Base-by-base conservation (phyloP, 1,140 invertebrate species). In the Diplogasteroides magnus region DNA sequence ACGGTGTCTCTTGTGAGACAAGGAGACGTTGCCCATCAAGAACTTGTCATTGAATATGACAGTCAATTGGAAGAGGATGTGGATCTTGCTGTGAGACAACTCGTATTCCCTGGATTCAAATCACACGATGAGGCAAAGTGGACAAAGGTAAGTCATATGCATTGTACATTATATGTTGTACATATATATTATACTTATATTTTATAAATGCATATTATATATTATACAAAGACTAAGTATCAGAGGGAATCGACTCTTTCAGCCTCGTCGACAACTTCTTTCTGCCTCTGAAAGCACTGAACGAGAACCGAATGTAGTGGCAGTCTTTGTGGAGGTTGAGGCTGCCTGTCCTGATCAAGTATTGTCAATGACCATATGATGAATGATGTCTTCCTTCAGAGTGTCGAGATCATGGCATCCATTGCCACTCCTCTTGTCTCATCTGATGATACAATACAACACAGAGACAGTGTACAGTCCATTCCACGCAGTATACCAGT, bases 31-130 rank as follows among this genome's bases (percentile, higher is more conserved):
- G 57, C 64, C 31, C 70, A 72, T 64, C 67, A 60, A 32, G 59
- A 72, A 62, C 59, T 72, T 23, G 65, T 72, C 3, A 72, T 72
- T n/a, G 70, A 72, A 48, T 72, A 72, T 31, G 70, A 72, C 23
- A 67, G 64, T 28, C 37, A 71, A 2, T 48, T 64, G 27, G 70
- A 72, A 37, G 70, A 72, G 23, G 70, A 67, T 15, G 28, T 60
- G 14, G 31, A 71, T 67, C 32, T 71, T 23, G 67, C 37, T 11
- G 37, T 48, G 37, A 48, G 19, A 19, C 37, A 48, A 48, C 37
- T 48, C 37, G 37, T 48, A 6, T 48, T 48, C 37, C 37, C 37
- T 19, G 37, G 37, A 48, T 48, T 48, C 37, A 11, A 6, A 48
- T 11, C 6, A 11, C 37, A 48, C 37, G 37, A 48, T 48, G 37